Evolutionary conservation across 2,888 invertebrate species (phyloP).

Genomic region (Drosophila anomalipes): DNA sequence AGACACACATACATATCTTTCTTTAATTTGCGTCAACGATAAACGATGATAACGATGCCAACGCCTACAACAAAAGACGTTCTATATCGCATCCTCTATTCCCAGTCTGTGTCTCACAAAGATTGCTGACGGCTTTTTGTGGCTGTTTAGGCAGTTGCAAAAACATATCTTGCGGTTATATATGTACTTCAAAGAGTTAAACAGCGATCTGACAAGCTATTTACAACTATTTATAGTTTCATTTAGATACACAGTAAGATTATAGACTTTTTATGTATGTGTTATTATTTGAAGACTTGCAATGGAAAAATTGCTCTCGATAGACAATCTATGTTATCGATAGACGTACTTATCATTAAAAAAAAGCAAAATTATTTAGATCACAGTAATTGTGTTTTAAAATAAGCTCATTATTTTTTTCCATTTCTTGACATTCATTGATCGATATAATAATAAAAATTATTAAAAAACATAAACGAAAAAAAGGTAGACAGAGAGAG

Average conservation of each 20-base stretch:
- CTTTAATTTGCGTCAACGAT: conserved; percentile 73
- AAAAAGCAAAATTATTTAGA: background rate
- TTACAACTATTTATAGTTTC: background rate
- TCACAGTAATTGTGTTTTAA: background rate
- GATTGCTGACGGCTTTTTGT: conserved; percentile 8
- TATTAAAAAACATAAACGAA: background rate
- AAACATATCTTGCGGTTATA: background rate
- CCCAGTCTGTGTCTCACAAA: background rate
- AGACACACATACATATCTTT: conserved; percentile 20
- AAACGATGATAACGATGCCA: conserved; percentile 48
- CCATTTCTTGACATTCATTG: background rate
- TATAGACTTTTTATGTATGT: background rate
- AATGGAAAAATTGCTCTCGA: background rate
- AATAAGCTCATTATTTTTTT: background rate
- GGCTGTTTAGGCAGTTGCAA: conserved; percentile 1
- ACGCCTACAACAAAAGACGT: conserved; percentile 12
- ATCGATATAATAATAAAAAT: background rate
- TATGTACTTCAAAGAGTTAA: background rate
- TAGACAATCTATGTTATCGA: background rate
- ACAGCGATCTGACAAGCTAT: background rate
- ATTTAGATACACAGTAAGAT: background rate
- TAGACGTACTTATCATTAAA: background rate
- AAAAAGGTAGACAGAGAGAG: background rate
- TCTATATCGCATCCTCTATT: background rate
- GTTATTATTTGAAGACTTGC: background rate